Evolutionary conservation across 2,113 vertebrate genomes (phyloP).

Genomic region (Tenebrosternarchus preto): DNA sequence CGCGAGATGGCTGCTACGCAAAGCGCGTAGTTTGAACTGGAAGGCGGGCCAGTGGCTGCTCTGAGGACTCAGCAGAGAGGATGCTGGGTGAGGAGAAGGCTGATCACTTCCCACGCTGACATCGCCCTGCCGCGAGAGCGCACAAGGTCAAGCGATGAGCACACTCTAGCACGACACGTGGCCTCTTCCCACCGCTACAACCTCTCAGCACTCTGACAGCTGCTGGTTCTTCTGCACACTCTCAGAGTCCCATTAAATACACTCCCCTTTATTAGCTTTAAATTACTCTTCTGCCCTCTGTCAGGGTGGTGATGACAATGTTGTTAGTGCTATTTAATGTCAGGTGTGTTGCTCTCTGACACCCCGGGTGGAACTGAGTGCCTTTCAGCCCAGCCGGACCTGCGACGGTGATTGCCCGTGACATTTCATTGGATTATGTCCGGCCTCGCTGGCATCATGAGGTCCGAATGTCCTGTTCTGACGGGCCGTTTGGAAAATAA

Average conservation of each 20-base stretch:
- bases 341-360: constrained; percentile 41
- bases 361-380: constrained; percentile 17
- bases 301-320: constrained; percentile 41
- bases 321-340: constrained; percentile 35
- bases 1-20: background rate
- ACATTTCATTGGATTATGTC: constrained; percentile 51
- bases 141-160: constrained; percentile 27
- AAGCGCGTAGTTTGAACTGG: background rate
- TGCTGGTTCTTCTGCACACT: constrained; percentile 27
- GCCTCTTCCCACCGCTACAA: constrained; percentile 17
- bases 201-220: constrained; percentile 41
- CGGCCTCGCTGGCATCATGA: constrained; percentile 28
- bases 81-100: no score
- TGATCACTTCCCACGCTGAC: background rate
- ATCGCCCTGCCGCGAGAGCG: background rate
- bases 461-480: constrained; percentile 29
- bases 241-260: constrained; percentile 37
- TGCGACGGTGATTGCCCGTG: constrained; percentile 29
- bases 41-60: background rate
- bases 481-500: constrained; percentile 27
- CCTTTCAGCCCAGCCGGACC: constrained; percentile 8
- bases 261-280: constrained; percentile 30
- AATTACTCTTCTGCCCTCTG: constrained; percentile 22
- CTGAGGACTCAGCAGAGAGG: background rate
- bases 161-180: constrained; percentile 38